phyloP scores from a whole-genome alignment of 2,888 invertebrate genomes.

The Caenorhabditis imperialis region DNA sequence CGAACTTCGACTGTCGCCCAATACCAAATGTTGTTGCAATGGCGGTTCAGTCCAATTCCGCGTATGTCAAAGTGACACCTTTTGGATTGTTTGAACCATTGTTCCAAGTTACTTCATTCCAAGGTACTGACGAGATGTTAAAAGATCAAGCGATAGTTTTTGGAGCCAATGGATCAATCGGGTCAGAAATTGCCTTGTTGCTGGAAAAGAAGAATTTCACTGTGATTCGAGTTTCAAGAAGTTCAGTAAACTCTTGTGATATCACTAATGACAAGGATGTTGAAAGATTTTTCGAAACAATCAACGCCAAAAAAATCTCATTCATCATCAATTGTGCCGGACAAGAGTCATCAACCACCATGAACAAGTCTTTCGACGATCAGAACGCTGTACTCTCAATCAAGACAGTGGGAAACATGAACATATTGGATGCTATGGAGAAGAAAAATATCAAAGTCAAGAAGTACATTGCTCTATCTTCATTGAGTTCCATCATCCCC shows the following conservation, averaged over 20 bases:
- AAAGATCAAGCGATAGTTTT: slow-evolving; percentile 37
- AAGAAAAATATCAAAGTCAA: slow-evolving; percentile 35
- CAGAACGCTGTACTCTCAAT: slow-evolving; percentile 44
- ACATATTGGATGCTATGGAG: slow-evolving; percentile 49
- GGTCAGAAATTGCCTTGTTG: not conserved
- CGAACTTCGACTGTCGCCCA: slow-evolving; percentile 29
- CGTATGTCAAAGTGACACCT: not conserved
- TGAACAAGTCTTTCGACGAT: slow-evolving; percentile 50
- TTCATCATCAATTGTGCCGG: slow-evolving; percentile 59
- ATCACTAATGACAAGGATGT: slow-evolving; percentile 13
- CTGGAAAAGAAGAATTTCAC: not conserved
- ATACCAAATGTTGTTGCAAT: slow-evolving; percentile 1
- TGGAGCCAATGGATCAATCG: slow-evolving; percentile 45
- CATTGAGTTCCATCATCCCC: slow-evolving; percentile 65
- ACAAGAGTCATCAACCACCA: slow-evolving; percentile 26
- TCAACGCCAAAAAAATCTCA: not conserved
- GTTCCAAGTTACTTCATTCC: not conserved
- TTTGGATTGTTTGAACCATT: not conserved
- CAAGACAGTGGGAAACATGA: slow-evolving; percentile 54
- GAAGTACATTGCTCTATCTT: slow-evolving; percentile 64
- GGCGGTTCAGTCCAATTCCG: not conserved
- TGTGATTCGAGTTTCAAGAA: slow-evolving; percentile 21
- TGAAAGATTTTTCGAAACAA: not conserved
- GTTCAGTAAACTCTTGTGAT: slow-evolving; percentile 17
- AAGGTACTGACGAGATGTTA: too few species aligned